phyloP scores from a whole-genome alignment of 2,888 invertebrate species.

The Fragum whitleyi region DNA sequence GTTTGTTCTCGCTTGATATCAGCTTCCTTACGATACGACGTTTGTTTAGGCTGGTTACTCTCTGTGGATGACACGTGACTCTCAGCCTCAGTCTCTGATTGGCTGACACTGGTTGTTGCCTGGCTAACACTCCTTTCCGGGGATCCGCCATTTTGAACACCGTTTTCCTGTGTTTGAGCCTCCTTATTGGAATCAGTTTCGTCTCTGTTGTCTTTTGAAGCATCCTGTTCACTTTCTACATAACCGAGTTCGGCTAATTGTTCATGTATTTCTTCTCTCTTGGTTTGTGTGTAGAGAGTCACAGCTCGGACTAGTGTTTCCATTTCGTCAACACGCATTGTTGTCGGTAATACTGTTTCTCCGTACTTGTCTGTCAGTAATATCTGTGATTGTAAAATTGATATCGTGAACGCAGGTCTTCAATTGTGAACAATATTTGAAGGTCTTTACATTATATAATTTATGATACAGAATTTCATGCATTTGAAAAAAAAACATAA shows the following conservation, averaged over 20 bases:
- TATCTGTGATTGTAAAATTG: constrained; percentile 73
- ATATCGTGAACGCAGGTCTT: too few species aligned
- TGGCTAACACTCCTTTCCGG: not conserved
- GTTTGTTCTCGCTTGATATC: constrained; percentile 51
- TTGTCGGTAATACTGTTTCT: constrained; percentile 82
- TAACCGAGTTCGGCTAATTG: constrained; percentile 45
- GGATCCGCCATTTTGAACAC: not conserved
- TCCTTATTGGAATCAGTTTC: not conserved
- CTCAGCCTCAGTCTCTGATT: constrained; percentile 14
- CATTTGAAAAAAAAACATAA: too few species aligned
- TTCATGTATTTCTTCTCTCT: constrained; percentile 56
- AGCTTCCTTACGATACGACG: not conserved
- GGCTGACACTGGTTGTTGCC: constrained; percentile 3
- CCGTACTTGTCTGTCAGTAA: constrained; percentile 86
- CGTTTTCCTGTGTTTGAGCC: not conserved
- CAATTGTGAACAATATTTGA: too few species aligned
- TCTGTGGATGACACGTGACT: constrained; percentile 18
- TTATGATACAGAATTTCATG: too few species aligned
- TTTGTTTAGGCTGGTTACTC: not conserved
- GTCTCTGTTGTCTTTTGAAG: constrained; percentile 14
- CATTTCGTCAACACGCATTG: constrained; percentile 84
- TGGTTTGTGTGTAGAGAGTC: constrained; percentile 51
- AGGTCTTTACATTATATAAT: too few species aligned
- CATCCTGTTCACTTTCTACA: not conserved
- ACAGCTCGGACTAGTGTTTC: constrained; percentile 70